phyloP scores from a whole-genome alignment of 2,797 vertebrate species.

The Microtus obscurus region DNA sequence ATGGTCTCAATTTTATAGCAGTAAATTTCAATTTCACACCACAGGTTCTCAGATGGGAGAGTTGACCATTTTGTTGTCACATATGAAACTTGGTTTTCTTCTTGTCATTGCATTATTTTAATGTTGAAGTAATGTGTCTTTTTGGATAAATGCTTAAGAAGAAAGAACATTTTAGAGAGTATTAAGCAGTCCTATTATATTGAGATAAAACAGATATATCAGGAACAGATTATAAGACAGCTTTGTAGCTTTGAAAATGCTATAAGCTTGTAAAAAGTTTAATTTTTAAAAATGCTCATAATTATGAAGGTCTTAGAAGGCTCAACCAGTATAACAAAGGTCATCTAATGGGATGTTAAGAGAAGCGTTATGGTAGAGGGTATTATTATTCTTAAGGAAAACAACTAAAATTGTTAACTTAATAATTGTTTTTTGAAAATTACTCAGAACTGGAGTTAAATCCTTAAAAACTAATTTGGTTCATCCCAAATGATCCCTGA shows the following conservation, averaged over 20 bases:
- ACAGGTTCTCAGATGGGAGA: background rate
- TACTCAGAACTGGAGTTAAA: background rate
- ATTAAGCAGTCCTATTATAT: conserved; percentile 19
- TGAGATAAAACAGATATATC: background rate
- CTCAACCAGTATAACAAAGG: background rate
- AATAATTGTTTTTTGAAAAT: background rate
- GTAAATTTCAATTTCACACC: conserved; percentile 23
- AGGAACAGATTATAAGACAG: conserved; percentile 24
- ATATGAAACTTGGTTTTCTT: background rate
- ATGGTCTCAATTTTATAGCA: conserved; percentile 6
- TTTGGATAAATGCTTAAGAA: background rate
- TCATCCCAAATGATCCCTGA: background rate
- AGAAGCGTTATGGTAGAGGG: background rate
- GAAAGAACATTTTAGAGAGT: conserved; percentile 27
- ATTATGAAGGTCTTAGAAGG: conserved; percentile 49
- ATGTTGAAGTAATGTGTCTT: background rate
- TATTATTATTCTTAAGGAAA: background rate
- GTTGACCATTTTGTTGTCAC: background rate
- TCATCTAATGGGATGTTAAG: conserved; percentile 9
- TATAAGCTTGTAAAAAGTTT: background rate
- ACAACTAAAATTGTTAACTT: conserved; percentile 1
- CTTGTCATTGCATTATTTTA: background rate
- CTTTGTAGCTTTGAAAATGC: conserved; percentile 30
- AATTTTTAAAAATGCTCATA: conserved; percentile 35
- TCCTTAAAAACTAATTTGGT: conserved; percentile 16